These are phyloP conservation scores for Amblyraja radiata DNA, from an alignment of 2,797 vertebrate species.

Conservation along the genomic window DNA sequence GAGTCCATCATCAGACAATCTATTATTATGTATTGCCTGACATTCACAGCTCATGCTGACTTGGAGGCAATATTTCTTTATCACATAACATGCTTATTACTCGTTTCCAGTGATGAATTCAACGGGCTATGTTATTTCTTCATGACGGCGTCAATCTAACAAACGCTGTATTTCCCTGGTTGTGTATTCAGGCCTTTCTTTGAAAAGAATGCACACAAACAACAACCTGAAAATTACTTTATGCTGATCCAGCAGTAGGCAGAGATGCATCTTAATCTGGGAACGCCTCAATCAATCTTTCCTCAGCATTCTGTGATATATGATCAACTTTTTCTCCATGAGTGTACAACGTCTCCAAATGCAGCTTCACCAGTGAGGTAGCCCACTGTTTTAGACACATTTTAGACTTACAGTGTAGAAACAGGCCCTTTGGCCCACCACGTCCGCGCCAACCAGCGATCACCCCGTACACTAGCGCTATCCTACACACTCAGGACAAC, in stretches of 20 bases:
- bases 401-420: too few relatives aligned
- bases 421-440: too few relatives aligned
- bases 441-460: too few relatives aligned
- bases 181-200: background rate
- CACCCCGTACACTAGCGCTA: too few relatives aligned
- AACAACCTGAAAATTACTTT: background rate
- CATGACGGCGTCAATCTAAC: background rate
- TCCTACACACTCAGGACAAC: too few relatives aligned
- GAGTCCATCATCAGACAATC: background rate
- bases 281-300: background rate
- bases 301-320: background rate
- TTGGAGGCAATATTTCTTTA: conserved; percentile 15
- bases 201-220: too few relatives aligned
- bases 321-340: background rate
- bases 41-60: background rate
- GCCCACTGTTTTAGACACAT: background rate
- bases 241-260: background rate
- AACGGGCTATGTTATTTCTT: background rate
- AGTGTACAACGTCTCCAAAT: background rate
- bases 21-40: background rate
- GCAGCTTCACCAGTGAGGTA: background rate
- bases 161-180: background rate
- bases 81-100: background rate
- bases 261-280: background rate
- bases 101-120: background rate